phyloP scores from a whole-genome alignment of 30 jellyfish, hydroid and myxozoan genomes.

The Sanderia malayensis region DNA sequence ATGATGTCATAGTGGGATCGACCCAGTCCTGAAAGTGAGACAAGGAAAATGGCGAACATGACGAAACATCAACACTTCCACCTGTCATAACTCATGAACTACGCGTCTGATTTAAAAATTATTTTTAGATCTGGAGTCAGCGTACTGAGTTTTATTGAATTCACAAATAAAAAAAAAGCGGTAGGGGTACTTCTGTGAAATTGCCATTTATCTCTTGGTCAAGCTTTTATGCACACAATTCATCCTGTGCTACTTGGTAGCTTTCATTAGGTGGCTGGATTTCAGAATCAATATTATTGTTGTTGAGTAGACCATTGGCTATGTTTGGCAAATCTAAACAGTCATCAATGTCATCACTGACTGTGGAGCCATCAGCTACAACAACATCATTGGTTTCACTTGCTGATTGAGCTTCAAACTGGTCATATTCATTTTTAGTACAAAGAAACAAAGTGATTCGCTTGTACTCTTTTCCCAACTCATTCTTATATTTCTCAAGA shows the following conservation, averaged over 20 bases:
- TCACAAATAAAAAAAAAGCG: too few relatives aligned
- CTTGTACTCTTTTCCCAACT: conserved; percentile 12
- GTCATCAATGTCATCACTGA: neutral
- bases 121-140: too few relatives aligned
- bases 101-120: too few relatives aligned
- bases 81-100: too few relatives aligned
- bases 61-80: too few relatives aligned
- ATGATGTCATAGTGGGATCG: too few relatives aligned
- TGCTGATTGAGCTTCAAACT: conserved; percentile 1
- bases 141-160: too few relatives aligned
- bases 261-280: neutral
- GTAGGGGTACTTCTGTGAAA: too few relatives aligned
- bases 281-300: neutral
- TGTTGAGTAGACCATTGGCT: neutral
- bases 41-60: too few relatives aligned
- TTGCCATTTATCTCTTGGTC: neutral
- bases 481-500: conserved; percentile 10
- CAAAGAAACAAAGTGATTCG: conserved; percentile 9
- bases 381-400: neutral
- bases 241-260: neutral
- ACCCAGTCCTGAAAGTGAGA: too few relatives aligned
- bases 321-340: neutral
- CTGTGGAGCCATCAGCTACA: neutral
- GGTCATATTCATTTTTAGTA: neutral
- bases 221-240: neutral